A percentile compares a stretch with the other conserved stretches of the same genome.
Evolutionary conservation across 2,888 invertebrate genomes (phyloP).

Genomic region (Trichacis sp.): DNA sequence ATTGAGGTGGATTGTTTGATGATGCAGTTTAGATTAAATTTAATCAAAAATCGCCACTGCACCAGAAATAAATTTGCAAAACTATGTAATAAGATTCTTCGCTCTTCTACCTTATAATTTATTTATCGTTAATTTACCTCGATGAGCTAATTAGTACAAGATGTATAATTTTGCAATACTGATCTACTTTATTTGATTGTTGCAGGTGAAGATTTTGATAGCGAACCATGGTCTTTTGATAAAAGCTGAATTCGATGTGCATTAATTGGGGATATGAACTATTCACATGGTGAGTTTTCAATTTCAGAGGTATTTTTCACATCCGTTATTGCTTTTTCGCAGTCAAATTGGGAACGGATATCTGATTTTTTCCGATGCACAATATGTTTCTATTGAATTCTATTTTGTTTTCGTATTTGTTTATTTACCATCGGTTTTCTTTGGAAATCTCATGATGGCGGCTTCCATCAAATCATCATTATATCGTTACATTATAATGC

Average conservation of each 20-base stretch:
- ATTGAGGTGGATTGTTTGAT: background rate
- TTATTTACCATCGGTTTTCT: constrained; percentile 9
- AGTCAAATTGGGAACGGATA: too few species aligned
- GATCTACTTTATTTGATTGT: constrained; percentile 29
- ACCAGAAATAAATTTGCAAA: background rate
- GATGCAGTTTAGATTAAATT: background rate
- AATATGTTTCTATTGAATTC: too few species aligned
- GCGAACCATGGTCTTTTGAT: constrained; percentile 56
- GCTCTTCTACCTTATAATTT: background rate
- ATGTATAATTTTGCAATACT: background rate
- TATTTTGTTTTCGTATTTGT: background rate
- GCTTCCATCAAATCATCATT: constrained; percentile 1
- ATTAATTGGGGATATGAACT: constrained; percentile 68
- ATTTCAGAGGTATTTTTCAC: too few species aligned
- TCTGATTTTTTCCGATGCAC: too few species aligned
- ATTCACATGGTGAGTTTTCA: constrained; percentile 64
- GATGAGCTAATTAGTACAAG: too few species aligned
- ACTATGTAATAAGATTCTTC: constrained; percentile 11
- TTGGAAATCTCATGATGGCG: background rate
- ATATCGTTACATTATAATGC: too few species aligned
- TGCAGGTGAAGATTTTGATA: constrained; percentile 52
- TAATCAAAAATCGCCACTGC: background rate
- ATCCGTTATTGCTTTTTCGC: too few species aligned
- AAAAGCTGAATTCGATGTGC: constrained; percentile 64
- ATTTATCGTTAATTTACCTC: too few species aligned